Evolutionary conservation across 2,888 invertebrate species (phyloP).

Genomic region (Tethea ocularis): DNA sequence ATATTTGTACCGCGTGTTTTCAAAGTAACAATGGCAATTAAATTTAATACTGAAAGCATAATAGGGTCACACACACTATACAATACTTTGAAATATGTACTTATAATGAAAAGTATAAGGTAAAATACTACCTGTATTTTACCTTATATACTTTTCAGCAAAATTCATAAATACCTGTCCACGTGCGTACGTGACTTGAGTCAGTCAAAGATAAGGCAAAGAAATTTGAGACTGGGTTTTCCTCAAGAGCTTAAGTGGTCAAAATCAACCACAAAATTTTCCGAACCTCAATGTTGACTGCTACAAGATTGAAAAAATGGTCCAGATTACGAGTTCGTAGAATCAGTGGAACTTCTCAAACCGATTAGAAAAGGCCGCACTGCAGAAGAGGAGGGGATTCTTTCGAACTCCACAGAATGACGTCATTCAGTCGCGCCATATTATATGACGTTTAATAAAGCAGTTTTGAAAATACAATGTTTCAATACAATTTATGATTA

Average conservation of each 20-base stretch:
- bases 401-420: constrained; percentile 64
- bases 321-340: constrained; percentile 51
- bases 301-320: constrained; percentile 29
- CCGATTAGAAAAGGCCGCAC: constrained; percentile 31
- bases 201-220: neutral
- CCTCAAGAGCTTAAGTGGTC: neutral
- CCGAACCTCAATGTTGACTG: neutral
- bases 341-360: constrained; percentile 38
- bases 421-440: constrained; percentile 63
- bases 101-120: neutral
- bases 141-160: neutral
- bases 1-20: neutral
- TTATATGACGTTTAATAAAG: constrained; percentile 47
- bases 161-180: neutral
- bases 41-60: neutral
- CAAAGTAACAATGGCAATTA: neutral
- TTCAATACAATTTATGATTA: constrained; percentile 26
- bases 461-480: constrained; percentile 24
- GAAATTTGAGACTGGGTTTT: neutral
- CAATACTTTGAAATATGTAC: neutral
- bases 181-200: constrained; percentile 7
- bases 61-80: neutral
- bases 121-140: no score
- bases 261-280: neutral
- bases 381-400: constrained; percentile 42